Base-by-base conservation (phyloP, 2,113 vertebrate species). In the Coryphaenoides rupestris region DNA sequence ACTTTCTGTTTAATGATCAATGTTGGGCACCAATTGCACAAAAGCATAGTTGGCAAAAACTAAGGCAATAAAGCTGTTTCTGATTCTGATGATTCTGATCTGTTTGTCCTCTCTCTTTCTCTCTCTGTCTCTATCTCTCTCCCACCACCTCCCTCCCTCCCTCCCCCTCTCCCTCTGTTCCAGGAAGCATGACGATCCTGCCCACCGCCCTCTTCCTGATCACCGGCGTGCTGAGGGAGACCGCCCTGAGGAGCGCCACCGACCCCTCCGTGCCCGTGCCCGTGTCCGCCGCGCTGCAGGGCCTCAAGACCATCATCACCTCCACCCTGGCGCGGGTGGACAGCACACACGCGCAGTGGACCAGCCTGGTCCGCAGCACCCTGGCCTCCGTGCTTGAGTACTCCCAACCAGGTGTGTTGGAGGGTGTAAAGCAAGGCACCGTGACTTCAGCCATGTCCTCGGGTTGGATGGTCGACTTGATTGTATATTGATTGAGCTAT, bases 131-230 rank as follows among this genome's bases (percentile, higher is more conserved):
- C 15, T 19, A 21, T 5, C 40, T 21, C n/a, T n/a, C n/a, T n/a
- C n/a, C n/a, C n/a, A n/a, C n/a, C n/a, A n/a, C n/a, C n/a, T n/a
- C n/a, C 17, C 24, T n/a, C 33, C 57, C 19, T 54, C 3, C 22
- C 17, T 2, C 2, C 4, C 63, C 69, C 55, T 19, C 17, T 55
- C 78, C 65, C 76, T 70, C 28, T 49, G 64, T 75, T 74, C 57
- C 76, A 99, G 97, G 96, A 21, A 95, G 94, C 80, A 95, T 98
- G 95, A 98, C 95, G 54, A 81, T 99, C 66, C 83, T 99, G 33
- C 97, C 97, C 22, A 98, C 97, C 3, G 92, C 96, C 68, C 88
- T 99, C n/a, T 99, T 95, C 86, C 89, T 99, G 68, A 92, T 98
- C 86, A 98, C 94, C 21, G 95, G 93, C 57, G 94, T 99, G 50